Base-by-base conservation (phyloP, 2,888 invertebrate genomes). In the Mythimna vitellina region DNA sequence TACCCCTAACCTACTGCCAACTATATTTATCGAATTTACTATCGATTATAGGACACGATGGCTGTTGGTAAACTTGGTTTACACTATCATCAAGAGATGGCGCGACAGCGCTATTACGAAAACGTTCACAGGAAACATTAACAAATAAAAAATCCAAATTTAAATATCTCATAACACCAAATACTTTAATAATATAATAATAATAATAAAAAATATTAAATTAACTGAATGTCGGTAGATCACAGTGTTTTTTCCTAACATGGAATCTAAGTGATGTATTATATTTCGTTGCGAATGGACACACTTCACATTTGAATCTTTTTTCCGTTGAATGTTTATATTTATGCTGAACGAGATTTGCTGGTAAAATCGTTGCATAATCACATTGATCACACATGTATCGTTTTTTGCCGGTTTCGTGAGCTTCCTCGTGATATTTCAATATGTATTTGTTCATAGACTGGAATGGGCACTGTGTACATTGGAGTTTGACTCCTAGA, bases 211-310 rank as follows among this genome's bases (percentile, higher is more conserved):
- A 82, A 81, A 86, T 80, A 80, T 81, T 73, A 84, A 86, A 76
- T 90, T 91, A 93, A 89, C 91, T 92, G 85, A 91, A 90, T 82
- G 92, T 90, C 3, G 95, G 95, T 76, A 96, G 91, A 94, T 96
- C 96, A 93, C 96, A 95, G 88, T 96, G 96, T 89, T 96, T 96
- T 82, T 95, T 96, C 73, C 91, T 95, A 54, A 96, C 96, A 78
- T 96, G 96, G 80, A 95, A 96, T 46, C 96, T 89, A 76, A 96
- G 84, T 6, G 96, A 96, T 0, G 96, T 95, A 73, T 95, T 96
- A 81, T 96, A 96, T 78, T 96, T 96, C 1, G 96, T 93, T 10
- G 95, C 95, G 65, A 96, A 96, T 0, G 95, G 93, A 64, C 96
- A 96, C 0, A 94, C 93, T 76, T 96, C 96, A 84, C 96, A 96